Percentiles rank a stretch among this genome's conserved stretches.
These are phyloP conservation scores for Protomyctophum bolini DNA, from an alignment of 2,113 vertebrate genomes.

Conservation along the genomic window DNA sequence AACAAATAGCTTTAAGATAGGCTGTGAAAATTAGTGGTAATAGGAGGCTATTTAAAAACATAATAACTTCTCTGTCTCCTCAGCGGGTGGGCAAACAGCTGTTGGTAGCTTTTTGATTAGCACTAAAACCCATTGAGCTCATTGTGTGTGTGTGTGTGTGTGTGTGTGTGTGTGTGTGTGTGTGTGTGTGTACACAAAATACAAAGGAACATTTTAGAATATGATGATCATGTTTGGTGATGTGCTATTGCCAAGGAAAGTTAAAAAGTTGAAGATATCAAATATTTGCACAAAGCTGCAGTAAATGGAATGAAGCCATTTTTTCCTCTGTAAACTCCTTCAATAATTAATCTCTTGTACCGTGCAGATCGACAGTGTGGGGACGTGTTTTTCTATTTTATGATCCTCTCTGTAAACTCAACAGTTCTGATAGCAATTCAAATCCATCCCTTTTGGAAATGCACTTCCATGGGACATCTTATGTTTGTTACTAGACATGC, in stretches of 20 bases:
- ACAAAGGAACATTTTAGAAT: too few relatives aligned
- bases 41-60: conserved; percentile 76
- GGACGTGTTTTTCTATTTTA: too few relatives aligned
- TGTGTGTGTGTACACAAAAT: not conserved
- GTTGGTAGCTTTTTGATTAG: conserved; percentile 69
- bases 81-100: conserved; percentile 53
- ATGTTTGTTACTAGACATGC: too few relatives aligned
- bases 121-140: conserved; percentile 69
- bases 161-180: conserved; percentile 16
- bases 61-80: conserved; percentile 71
- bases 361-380: too few relatives aligned
- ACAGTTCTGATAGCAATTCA: conserved; percentile 49
- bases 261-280: conserved; percentile 30
- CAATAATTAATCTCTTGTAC: too few relatives aligned
- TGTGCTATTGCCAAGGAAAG: conserved; percentile 42
- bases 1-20: conserved; percentile 70
- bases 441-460: conserved; percentile 14
- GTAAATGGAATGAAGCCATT: conserved; percentile 10
- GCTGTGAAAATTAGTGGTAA: conserved; percentile 70
- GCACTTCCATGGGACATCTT: conserved; percentile 39
- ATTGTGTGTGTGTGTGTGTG: conserved; percentile 20
- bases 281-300: conserved; percentile 35
- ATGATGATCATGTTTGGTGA: conserved; percentile 35
- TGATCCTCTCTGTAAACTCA: not conserved
- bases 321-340: not conserved